Base-by-base conservation (phyloP, 2,888 invertebrate species). In the Caenorhabditis sp. region DNA sequence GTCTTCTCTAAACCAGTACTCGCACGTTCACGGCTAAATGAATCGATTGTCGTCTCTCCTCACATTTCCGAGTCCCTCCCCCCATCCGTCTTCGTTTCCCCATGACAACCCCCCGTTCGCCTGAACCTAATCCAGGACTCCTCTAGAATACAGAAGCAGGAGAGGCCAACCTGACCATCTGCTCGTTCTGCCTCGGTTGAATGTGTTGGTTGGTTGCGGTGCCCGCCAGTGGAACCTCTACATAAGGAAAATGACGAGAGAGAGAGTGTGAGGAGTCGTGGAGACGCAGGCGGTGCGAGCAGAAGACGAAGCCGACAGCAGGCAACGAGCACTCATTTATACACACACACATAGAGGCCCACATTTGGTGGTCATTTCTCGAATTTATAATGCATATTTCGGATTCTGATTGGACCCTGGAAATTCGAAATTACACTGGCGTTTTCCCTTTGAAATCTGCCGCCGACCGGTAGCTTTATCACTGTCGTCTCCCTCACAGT, bases 111-210 rank as follows among this genome's bases (percentile, higher is more conserved):
- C 16, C 31, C 12, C 22, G 19, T 19, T 38, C 44, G 4, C 12
- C 22, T 38, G 61, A 38, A 24, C 56, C 28, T 26, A 22, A 14
- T 26, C 26, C 14, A 7, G 2, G 26, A 14, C n/a, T 12, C 44
- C n/a, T 54, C 35, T 22, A 58, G 56, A 58, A 66, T 75, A 66
- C 75, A 75, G 75, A 68, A 75, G 31, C 14, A 54, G 68, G 24
- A 28, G 16, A 16, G 64, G n/a, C n/a, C 28, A 5, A 44, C 28
- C 22, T 31, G 31, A 75, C 75, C 75, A 75, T 75, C 75, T 75
- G 75, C 68, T 64, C 51, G 7, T 47, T 41, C 16, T 5, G 6
- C 38, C 6, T 38, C 38, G 5, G 19, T n/a, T 49, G 49, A 38
- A 38, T 38, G 38, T 38, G 12, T 7, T 10, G 6, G 26, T 26